These are phyloP conservation scores for Koerneria pararmatus DNA, from an alignment of 2,888 invertebrate genomes.

Conservation along the genomic window DNA sequence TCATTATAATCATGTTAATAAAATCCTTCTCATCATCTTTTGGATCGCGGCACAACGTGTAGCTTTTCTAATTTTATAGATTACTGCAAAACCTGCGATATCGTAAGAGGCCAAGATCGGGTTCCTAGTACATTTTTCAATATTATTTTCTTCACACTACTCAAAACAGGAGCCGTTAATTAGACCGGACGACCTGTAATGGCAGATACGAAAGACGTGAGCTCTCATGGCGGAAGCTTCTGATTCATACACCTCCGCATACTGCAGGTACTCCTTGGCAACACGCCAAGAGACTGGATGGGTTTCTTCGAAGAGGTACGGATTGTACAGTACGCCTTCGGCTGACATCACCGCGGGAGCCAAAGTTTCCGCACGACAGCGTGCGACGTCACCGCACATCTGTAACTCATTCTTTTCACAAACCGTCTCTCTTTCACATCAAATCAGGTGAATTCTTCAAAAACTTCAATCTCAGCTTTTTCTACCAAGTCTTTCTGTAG, in stretches of 20 bases:
- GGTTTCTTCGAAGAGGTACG: constrained; percentile 74
- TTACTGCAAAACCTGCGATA: no score
- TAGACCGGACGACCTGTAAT: constrained; percentile 86
- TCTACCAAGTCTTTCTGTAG: no score
- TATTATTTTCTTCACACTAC: no score
- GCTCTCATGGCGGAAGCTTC: constrained; percentile 85
- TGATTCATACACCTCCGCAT: constrained; percentile 79
- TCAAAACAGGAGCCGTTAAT: no score
- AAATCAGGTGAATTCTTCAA: neutral
- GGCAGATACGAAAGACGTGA: constrained; percentile 91
- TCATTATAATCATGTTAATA: no score
- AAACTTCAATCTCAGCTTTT: no score
- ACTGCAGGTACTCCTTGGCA: constrained; percentile 79
- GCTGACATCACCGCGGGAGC: constrained; percentile 70
- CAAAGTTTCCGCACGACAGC: constrained; percentile 79
- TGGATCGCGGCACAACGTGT: no score
- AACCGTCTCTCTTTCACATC: no score
- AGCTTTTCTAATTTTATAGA: no score
- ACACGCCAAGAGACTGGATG: constrained; percentile 71
- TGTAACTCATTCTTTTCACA: constrained; percentile 72
- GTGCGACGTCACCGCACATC: constrained; percentile 77
- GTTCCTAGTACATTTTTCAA: no score
- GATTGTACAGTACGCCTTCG: constrained; percentile 95
- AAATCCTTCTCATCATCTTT: no score
- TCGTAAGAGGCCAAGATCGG: no score